phyloP scores from a whole-genome alignment of 1,140 invertebrate species.

The Ceratosolen solmsi region DNA sequence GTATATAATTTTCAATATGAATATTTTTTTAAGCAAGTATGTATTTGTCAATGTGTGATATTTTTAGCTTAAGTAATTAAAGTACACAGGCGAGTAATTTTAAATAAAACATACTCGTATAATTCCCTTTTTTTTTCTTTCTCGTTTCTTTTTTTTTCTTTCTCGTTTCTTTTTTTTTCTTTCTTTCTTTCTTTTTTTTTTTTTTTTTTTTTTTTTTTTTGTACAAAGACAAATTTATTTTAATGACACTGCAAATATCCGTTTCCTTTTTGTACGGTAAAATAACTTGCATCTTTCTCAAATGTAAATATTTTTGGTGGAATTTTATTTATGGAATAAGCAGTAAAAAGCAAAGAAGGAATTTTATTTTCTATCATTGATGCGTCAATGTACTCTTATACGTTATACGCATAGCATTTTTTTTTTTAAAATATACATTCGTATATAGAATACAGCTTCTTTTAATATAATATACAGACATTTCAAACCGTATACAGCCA shows the following conservation, averaged over 20 bases:
- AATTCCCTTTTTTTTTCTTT: no score
- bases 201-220: no score
- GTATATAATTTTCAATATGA: no score
- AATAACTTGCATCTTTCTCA: not conserved
- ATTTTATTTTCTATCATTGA: slow-evolving; percentile 8
- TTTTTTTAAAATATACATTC: slow-evolving; percentile 8
- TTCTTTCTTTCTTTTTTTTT: no score
- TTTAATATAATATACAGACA: slow-evolving; percentile 54
- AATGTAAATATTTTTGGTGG: slow-evolving; percentile 19
- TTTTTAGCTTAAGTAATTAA: no score
- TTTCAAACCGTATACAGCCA: slow-evolving; percentile 64
- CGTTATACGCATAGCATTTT: slow-evolving; percentile 26
- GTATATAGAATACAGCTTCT: not conserved
- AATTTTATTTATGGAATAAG: slow-evolving; percentile 22
- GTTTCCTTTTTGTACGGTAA: not conserved
- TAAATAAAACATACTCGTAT: not conserved
- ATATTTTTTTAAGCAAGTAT: no score
- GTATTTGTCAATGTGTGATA: no score
- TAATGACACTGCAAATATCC: not conserved
- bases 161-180: no score
- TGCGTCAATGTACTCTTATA: slow-evolving; percentile 2
- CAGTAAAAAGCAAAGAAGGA: slow-evolving; percentile 20
- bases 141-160: no score
- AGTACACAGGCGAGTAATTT: not conserved
- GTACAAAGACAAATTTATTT: not conserved